A percentile compares a stretch with the other conserved stretches of the same genome.
Conservation (phyloP, 1,140 invertebrate species). For the Heterodera schachtii region DNA sequence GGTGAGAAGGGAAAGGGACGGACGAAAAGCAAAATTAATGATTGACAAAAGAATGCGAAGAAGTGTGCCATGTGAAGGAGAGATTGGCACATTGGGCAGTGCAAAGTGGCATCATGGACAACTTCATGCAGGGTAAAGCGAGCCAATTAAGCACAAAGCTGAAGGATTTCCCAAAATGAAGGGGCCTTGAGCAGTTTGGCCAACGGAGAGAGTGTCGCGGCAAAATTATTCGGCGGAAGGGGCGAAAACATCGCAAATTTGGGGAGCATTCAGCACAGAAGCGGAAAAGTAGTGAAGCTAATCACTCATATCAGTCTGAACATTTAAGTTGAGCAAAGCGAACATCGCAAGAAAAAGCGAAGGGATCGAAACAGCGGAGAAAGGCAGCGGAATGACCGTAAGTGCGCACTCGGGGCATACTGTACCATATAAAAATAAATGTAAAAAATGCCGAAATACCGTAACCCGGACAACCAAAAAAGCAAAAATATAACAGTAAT, state of each 20-base stretch:
- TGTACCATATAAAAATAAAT: no score
- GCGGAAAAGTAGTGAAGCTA: background rate
- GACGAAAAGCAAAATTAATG: background rate
- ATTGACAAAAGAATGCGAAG: slow-evolving; percentile 32
- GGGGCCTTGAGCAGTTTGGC: slow-evolving; percentile 16
- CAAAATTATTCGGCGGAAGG: slow-evolving; percentile 23
- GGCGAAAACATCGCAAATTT: background rate
- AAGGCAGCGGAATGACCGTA: no score
- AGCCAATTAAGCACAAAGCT: background rate
- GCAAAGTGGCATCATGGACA: slow-evolving; percentile 37
- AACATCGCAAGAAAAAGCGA: background rate
- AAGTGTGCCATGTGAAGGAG: slow-evolving; percentile 30
- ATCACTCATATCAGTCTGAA: no score
- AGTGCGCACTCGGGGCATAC: no score
- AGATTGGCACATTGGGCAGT: slow-evolving; percentile 36
- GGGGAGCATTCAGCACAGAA: background rate
- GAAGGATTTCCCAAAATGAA: background rate
- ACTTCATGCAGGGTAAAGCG: slow-evolving; percentile 30
- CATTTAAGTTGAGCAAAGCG: slow-evolving; percentile 20
- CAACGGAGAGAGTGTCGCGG: slow-evolving; percentile 18
- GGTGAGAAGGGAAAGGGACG: background rate
- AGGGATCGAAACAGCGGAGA: no score
- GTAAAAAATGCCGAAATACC: no score
- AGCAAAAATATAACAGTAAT: no score
- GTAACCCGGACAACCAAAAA: no score